A percentile compares a stretch with the other conserved stretches of the same genome.
Evolutionary conservation across 1,140 invertebrate species (phyloP).

Genomic region (Hestina assimilis): DNA sequence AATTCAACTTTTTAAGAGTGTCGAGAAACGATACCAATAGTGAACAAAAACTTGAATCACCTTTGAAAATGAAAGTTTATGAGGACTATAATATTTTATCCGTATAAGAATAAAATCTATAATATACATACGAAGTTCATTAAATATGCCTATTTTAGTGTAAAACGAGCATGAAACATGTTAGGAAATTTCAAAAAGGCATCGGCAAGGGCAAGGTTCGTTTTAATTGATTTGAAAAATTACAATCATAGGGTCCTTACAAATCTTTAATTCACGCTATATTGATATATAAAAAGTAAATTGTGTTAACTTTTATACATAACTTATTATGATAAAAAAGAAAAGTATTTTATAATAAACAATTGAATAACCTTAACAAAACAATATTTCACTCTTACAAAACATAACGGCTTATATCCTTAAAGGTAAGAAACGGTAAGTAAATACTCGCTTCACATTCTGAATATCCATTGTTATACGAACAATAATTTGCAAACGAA

Average conservation of each 20-base stretch:
- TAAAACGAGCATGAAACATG: no score
- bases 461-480: conserved; percentile 45
- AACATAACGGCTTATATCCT: conserved; percentile 2
- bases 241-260: no score
- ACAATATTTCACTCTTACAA: neutral
- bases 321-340: no score
- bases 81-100: neutral
- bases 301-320: no score
- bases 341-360: neutral
- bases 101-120: no score
- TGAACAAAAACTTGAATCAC: conserved; percentile 8
- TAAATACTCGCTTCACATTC: conserved; percentile 6
- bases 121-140: no score
- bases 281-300: no score
- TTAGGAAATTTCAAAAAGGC: no score
- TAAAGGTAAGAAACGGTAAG: neutral
- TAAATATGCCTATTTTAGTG: no score
- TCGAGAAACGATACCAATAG: neutral
- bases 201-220: no score
- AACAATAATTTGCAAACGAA: conserved; percentile 70
- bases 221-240: no score
- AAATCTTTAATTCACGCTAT: no score
- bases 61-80: conserved; percentile 1
- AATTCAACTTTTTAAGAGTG: conserved; percentile 31
- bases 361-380: neutral